Evolutionary conservation across 2,797 vertebrate genomes (phyloP), one percentile per base, ranked within the genome.

Genomic region (Gymnothorax reevesii): DNA sequence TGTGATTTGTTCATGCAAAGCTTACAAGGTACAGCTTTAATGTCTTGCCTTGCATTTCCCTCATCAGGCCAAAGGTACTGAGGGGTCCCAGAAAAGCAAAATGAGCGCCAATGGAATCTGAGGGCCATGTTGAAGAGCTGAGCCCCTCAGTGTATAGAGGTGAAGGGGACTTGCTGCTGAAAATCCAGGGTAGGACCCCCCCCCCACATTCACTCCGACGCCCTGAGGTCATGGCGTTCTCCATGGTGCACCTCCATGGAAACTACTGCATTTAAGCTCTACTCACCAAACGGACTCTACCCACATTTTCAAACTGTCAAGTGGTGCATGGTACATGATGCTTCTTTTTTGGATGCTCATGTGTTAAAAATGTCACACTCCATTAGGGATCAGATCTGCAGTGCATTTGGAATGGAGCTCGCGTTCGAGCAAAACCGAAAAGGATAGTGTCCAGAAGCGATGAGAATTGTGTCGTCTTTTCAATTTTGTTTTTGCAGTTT

Each of bases 71-170:
- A 96, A 96, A 94, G 95, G 93, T 17, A 95, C 96, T 59, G 95
- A 95, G 66, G 88, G 94, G 77, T 89, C 94, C 27, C 95, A 95
- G 92, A 96, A 97, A 90, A 95, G 91, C 91, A 96, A 96, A 91
- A 95, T 96, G 90, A 96, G 93, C 73, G 96, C 95, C 88, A 96
- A 96, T 15, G 96, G 96, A 2, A 92, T 95, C 10, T 96, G 87
- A 94, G 88, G 85, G n/a, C 15, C 7, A 22, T 83, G 52, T 77
- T 82, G 83, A 3, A 7, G 4, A 77, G 49, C 20, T 13, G 6
- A 9, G 77, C 22, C 22, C 77, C 10, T 55, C 77, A 22, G 52
- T 8, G 22, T 20, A 52, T 17, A 77, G 73, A 52, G 73, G 55
- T 22, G 77, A 54, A 15, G 52, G 77, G 22, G 77, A 80, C 9